Evolutionary conservation across 2,113 vertebrate species (phyloP).

Genomic region (Turnix velox): DNA sequence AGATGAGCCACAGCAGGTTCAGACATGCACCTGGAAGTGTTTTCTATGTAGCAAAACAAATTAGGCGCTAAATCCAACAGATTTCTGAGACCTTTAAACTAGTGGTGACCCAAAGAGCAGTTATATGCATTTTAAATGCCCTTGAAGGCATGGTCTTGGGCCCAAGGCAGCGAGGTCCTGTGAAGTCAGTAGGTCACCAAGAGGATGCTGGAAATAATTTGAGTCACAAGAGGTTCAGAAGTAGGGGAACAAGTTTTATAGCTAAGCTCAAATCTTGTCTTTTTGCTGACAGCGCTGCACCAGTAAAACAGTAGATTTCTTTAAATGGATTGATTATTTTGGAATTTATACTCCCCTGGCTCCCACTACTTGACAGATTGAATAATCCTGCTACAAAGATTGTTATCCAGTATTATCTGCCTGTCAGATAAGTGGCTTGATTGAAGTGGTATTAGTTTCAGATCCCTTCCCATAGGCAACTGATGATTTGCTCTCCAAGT

Average conservation of each 20-base stretch:
- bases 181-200: neutral
- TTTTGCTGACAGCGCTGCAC: neutral
- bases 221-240: neutral
- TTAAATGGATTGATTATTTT: neutral
- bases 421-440: neutral
- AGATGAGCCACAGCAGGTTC: neutral
- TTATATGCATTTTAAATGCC: neutral
- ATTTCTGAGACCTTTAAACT: neutral
- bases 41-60: neutral
- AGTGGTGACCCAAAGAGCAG: neutral
- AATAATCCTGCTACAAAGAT: neutral
- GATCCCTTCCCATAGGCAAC: neutral
- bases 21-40: neutral
- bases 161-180: neutral
- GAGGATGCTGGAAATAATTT: rapidly evolving
- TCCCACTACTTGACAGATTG: neutral
- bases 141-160: neutral
- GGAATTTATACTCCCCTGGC: neutral
- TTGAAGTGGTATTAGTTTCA: neutral
- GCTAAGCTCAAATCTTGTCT: neutral
- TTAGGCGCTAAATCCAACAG: neutral
- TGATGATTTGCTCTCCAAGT: neutral
- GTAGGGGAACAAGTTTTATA: neutral
- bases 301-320: neutral
- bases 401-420: neutral